Evolutionary conservation across 2,797 vertebrate species (phyloP), one percentile per base, ranked within the genome.

Genomic region (Spinibarbus caldwelli): DNA sequence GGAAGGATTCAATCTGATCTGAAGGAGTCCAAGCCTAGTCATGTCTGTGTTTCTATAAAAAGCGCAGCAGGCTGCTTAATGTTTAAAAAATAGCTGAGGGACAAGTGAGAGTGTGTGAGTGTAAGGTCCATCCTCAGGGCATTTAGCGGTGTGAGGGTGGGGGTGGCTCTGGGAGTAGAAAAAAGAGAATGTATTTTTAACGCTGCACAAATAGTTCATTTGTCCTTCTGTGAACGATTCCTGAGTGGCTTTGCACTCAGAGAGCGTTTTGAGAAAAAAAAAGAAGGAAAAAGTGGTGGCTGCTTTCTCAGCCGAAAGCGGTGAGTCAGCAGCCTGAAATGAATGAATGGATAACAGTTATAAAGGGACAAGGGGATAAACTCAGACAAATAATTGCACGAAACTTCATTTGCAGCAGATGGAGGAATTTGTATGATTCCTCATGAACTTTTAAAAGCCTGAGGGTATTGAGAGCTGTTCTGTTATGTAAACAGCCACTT

Each of bases 1-100:
- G 83, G 45, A 87, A 78, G 79, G 73, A 87, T 82, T 82, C 78
- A 80, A 64, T 67, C 79, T 12, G 76, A 83, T 80, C 82, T 73
- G 29, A 80, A 71, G 57, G 12, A 83, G 57, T 52, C 76, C 47
- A 68, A 80, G 82, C 82, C 66, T 57, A 68, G 78, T 67, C 47
- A 67, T 49, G 34, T 64, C 31, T 71, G 19, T 72, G 64, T 62
- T 85, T 76, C 86, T 87, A 81, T 81, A 87, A 77, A 87, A 87
- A 66, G 79, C 15, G 2, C 36, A 87, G 79, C 75, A 78, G 54
- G 67, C 68, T 85, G 47, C 82, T 85, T 88, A 82, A 85, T 76
- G 72, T 84, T 87, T 84, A 89, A 86, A 82, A 89, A 89, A 87
- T 78, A 87, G 82, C 78, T 52, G 10, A 62, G 71, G 80, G 84